These are phyloP conservation scores for Bubo bubo DNA, from an alignment of 2,113 vertebrate genomes.

Conservation along the genomic window DNA sequence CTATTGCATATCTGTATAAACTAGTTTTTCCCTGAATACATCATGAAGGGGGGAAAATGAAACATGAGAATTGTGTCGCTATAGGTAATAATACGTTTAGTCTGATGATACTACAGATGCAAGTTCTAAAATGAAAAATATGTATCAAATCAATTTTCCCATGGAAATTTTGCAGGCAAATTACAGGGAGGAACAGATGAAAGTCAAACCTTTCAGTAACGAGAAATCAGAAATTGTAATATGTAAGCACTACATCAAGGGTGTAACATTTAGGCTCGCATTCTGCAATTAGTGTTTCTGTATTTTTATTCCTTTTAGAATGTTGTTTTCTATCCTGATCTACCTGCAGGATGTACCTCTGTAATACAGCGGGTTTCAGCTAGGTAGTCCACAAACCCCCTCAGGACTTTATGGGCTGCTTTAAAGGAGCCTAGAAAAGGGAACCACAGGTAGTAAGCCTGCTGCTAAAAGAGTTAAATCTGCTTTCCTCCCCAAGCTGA, in stretches of 20 bases:
- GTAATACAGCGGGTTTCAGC: neutral
- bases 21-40: neutral
- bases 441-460: neutral
- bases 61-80: neutral
- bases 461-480: neutral
- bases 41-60: neutral
- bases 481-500: neutral
- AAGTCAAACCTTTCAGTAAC: neutral
- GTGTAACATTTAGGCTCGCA: neutral
- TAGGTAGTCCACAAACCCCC: neutral
- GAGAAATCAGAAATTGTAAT: neutral
- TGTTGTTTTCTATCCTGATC: neutral
- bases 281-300: neutral
- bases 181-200: neutral
- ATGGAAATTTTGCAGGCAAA: slow-evolving; percentile 18
- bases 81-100: neutral
- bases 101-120: neutral
- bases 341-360: neutral
- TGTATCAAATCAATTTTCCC: slow-evolving; percentile 21
- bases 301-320: neutral
- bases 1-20: neutral
- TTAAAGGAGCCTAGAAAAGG: neutral
- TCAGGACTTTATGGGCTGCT: neutral
- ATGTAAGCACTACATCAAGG: neutral
- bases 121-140: slow-evolving; percentile 46